Evolutionary conservation across 2,113 vertebrate species (phyloP).

Genomic region (Agelaius tricolor): DNA sequence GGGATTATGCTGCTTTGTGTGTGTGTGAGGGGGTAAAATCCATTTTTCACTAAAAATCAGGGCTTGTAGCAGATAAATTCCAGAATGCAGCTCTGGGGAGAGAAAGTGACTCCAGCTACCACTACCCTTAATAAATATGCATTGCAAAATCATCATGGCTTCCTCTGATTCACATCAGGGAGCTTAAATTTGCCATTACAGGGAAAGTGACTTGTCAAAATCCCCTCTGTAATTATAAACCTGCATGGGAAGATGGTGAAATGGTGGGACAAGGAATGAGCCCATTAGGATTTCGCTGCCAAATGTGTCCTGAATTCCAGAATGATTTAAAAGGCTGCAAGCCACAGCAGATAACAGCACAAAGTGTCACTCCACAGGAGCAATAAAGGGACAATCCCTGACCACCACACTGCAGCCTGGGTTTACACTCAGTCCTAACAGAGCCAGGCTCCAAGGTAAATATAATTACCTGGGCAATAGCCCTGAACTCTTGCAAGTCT

Average conservation of each 20-base stretch:
- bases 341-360: neutral
- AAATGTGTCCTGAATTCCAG: neutral
- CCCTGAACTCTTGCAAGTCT: neutral
- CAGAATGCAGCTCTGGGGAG: slow-evolving; percentile 3
- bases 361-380: neutral
- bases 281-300: neutral
- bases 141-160: slow-evolving; percentile 4
- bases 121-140: slow-evolving; percentile 44
- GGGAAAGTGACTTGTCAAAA: slow-evolving; percentile 34
- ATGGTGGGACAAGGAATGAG: neutral
- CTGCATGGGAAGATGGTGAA: neutral
- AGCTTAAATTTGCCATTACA: slow-evolving; percentile 55
- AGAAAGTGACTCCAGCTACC: slow-evolving; percentile 30
- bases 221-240: slow-evolving; percentile 47
- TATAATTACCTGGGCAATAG: neutral
- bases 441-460: neutral
- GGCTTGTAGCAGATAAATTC: neutral
- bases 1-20: neutral
- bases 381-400: neutral
- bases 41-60: slow-evolving; percentile 17
- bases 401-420: neutral
- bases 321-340: slow-evolving; percentile 6
- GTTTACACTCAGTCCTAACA: neutral
- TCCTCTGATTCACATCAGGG: slow-evolving; percentile 32
- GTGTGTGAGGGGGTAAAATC: neutral